Percentiles rank a stretch among this genome's conserved stretches.
These are phyloP conservation scores for Glyphotaelius pellucidus DNA, from an alignment of 2,888 invertebrate species.

Conservation along the genomic window DNA sequence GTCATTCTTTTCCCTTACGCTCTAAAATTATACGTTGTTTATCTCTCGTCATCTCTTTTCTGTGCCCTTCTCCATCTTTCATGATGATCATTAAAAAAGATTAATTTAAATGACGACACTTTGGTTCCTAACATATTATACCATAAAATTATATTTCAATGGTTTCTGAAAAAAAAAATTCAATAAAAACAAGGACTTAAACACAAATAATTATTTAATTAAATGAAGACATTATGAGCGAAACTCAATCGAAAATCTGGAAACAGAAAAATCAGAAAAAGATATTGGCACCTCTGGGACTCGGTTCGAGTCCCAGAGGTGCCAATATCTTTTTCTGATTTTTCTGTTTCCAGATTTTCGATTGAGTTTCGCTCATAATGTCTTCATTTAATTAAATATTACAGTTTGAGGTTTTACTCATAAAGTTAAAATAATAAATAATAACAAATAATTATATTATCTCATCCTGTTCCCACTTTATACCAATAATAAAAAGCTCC, in stretches of 20 bases:
- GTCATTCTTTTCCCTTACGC: neutral
- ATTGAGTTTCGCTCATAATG: too few species aligned
- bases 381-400: too few species aligned
- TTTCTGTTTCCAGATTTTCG: too few species aligned
- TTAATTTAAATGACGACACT: neutral
- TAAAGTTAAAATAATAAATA: too few species aligned
- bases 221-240: too few species aligned
- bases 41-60: neutral
- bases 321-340: too few species aligned
- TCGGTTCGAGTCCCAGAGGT: too few species aligned
- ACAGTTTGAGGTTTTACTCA: too few species aligned
- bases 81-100: neutral
- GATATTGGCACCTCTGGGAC: too few species aligned
- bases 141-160: neutral
- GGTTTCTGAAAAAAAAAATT: neutral
- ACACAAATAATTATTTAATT: neutral
- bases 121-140: neutral
- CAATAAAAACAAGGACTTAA: neutral
- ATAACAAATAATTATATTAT: neutral
- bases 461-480: neutral
- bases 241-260: too few species aligned
- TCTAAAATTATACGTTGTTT: neutral
- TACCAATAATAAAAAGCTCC: neutral
- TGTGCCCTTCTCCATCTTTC: neutral
- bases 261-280: too few species aligned